phyloP scores from a whole-genome alignment of 2,888 invertebrate genomes.

The Rotaria socialis region DNA sequence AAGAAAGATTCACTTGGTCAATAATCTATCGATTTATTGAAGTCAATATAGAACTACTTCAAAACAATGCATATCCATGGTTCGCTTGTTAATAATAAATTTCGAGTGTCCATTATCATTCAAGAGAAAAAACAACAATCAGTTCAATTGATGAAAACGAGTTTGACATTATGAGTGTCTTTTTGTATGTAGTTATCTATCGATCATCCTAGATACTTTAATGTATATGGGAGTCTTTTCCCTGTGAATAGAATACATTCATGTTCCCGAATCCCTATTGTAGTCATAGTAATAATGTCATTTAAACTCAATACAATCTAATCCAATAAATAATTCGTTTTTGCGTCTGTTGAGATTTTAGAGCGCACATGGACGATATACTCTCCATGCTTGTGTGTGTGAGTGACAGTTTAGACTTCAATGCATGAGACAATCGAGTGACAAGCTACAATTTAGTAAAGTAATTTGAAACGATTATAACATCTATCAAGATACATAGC shows the following conservation, averaged over 20 bases:
- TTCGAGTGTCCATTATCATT: no score
- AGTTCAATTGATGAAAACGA: no score
- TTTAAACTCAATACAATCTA: not conserved
- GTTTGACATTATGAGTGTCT: no score
- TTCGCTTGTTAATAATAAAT: no score
- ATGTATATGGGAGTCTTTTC: not conserved
- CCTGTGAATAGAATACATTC: not conserved
- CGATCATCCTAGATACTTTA: not conserved
- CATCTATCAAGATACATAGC: not conserved
- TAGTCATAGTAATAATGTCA: not conserved
- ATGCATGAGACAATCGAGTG: not conserved
- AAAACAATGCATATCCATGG: no score
- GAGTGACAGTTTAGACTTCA: not conserved
- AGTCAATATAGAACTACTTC: no score
- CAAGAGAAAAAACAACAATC: no score
- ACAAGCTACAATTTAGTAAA: not conserved
- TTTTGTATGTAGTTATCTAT: no score
- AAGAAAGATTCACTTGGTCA: no score
- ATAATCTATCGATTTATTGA: no score
- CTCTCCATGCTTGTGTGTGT: not conserved
- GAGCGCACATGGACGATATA: not conserved
- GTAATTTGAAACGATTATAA: not conserved
- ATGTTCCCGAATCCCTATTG: not conserved
- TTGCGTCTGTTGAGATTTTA: not conserved
- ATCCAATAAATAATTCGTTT: no score